These are phyloP conservation scores for Neosilurus hyrtlii DNA, from an alignment of 2,797 vertebrate genomes.

Conservation along the genomic window DNA sequence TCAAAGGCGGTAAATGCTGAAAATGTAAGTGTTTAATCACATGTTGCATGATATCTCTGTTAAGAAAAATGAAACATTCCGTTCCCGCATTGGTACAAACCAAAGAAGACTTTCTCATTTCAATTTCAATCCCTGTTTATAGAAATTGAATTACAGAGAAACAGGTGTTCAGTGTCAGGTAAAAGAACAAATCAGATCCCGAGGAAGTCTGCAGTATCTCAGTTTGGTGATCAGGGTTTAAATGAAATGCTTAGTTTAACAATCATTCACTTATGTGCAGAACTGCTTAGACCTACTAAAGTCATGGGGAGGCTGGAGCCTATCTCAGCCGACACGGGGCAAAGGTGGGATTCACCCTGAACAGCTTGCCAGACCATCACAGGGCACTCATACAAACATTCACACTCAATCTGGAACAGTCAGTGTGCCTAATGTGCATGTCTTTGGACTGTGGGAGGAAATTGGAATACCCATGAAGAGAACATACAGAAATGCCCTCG, in stretches of 20 bases:
- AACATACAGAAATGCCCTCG: no score
- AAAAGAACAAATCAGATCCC: background rate
- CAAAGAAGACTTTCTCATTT: background rate
- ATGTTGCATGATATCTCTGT: background rate
- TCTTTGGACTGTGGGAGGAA: no score
- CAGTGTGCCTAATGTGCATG: no score
- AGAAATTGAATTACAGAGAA: conserved; percentile 4
- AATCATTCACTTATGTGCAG: no score
- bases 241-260: background rate
- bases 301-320: no score
- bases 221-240: background rate
- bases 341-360: no score
- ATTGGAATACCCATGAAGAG: no score
- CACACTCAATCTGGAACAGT: no score
- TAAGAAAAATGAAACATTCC: background rate
- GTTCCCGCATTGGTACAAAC: background rate
- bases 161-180: background rate
- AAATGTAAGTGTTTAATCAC: background rate
- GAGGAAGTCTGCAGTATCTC: background rate
- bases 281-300: no score
- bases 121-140: background rate
- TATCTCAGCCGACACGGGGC: no score
- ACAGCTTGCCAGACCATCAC: no score
- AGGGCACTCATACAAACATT: no score
- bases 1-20: background rate